A percentile compares a stretch with the other conserved stretches of the same genome.
phyloP scores from a whole-genome alignment of 2,888 invertebrate species.

The Platerodrilus igneus region DNA sequence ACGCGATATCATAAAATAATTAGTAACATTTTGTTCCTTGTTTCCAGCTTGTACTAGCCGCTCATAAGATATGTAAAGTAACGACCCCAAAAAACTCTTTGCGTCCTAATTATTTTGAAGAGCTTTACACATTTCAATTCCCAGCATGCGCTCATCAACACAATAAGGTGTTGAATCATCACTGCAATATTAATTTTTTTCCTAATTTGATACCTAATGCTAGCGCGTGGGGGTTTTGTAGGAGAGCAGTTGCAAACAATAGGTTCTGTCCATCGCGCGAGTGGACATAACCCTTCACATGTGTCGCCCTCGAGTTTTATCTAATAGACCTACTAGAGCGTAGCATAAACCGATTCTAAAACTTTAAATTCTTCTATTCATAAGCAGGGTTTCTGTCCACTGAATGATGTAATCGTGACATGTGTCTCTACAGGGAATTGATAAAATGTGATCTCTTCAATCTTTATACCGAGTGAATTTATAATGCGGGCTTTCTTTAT shows the following conservation, averaged over 20 bases:
- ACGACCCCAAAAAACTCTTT: neutral
- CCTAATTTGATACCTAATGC: conserved; percentile 13
- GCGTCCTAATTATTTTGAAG: conserved; percentile 10
- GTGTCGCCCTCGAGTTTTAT: conserved; percentile 22
- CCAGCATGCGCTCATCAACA: conserved; percentile 7
- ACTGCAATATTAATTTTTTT: conserved; percentile 14
- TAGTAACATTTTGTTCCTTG: neutral
- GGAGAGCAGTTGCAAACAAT: conserved; percentile 25
- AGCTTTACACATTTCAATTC: no score
- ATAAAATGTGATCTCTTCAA: conserved; percentile 20
- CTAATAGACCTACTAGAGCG: conserved; percentile 29
- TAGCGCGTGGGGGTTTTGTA: conserved; percentile 18
- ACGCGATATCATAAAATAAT: neutral
- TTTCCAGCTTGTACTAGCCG: neutral
- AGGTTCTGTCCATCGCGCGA: conserved; percentile 25
- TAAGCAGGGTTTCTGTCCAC: conserved; percentile 21
- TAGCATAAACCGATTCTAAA: conserved; percentile 30
- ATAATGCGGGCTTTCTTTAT: conserved; percentile 12
- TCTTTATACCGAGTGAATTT: conserved; percentile 14
- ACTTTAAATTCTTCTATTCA: conserved; percentile 28
- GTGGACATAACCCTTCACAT: conserved; percentile 27
- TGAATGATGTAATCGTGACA: conserved; percentile 25
- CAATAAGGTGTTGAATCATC: conserved; percentile 18
- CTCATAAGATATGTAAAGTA: no score
- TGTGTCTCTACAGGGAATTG: conserved; percentile 25